phyloP scores from a whole-genome alignment of 2,797 vertebrate genomes.

The Coreius guichenoti region DNA sequence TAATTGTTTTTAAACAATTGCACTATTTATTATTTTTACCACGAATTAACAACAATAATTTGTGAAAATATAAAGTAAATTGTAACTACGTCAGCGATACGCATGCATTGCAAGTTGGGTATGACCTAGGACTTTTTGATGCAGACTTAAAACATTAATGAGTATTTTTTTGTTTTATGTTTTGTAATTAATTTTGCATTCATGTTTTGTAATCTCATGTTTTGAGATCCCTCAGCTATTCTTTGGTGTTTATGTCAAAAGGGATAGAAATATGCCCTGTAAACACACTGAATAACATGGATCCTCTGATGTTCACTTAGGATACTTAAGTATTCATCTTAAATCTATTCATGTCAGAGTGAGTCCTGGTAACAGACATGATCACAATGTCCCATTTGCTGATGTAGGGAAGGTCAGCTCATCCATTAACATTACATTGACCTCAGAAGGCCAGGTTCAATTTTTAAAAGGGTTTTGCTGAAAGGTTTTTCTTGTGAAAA shows the following conservation, averaged over 20 bases:
- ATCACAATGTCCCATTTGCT: constrained; percentile 30
- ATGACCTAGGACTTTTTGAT: not conserved
- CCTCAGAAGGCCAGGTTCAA: constrained; percentile 14
- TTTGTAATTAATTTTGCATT: too few species aligned
- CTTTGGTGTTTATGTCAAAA: not conserved
- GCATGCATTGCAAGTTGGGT: not conserved
- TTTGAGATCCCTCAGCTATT: too few species aligned
- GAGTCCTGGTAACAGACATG: not conserved
- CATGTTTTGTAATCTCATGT: too few species aligned
- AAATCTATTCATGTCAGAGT: constrained; percentile 27
- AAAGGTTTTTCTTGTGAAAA: constrained; percentile 27
- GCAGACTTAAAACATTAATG: not conserved
- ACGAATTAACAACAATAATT: too few species aligned
- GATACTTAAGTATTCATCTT: constrained; percentile 37
- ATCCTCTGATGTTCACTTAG: constrained; percentile 36
- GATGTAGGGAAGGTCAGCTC: constrained; percentile 36
- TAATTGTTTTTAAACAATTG: not conserved
- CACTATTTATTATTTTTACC: not conserved
- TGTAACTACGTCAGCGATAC: not conserved
- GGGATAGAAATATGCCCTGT: not conserved
- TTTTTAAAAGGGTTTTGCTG: constrained; percentile 37
- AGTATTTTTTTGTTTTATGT: not conserved
- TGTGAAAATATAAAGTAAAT: not conserved
- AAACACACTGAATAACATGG: not conserved
- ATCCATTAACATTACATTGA: constrained; percentile 36